Percentiles rank a stretch among this genome's conserved stretches.
Evolutionary conservation across 2,113 vertebrate species (phyloP).

Genomic region (Sceloporus tristichus): DNA sequence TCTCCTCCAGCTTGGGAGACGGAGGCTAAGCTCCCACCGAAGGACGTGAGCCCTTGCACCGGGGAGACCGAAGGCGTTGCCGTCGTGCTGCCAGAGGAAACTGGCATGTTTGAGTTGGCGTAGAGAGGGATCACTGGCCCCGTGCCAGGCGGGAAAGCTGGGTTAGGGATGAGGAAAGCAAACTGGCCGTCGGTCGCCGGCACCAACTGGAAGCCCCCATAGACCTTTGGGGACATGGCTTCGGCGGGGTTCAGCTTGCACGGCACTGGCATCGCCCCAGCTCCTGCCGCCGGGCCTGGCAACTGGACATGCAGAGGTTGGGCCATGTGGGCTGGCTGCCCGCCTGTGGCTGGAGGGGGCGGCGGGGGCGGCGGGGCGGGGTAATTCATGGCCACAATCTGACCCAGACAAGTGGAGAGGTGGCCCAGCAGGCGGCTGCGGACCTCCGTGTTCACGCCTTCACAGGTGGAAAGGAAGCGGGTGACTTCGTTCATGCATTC

Average conservation of each 20-base stretch:
- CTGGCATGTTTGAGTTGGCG: slow-evolving; percentile 80
- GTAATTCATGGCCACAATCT: slow-evolving; percentile 90
- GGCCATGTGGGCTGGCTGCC: slow-evolving; percentile 79
- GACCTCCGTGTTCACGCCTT: slow-evolving; percentile 88
- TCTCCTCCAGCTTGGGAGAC: slow-evolving; percentile 83
- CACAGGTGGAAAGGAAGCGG: slow-evolving; percentile 89
- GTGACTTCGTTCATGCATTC: slow-evolving; percentile 92
- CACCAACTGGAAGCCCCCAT: slow-evolving; percentile 85
- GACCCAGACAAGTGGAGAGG: slow-evolving; percentile 87
- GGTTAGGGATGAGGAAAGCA: slow-evolving; percentile 87
- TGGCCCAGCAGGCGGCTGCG: slow-evolving; percentile 87
- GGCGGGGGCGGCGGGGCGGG: slow-evolving; percentile 73
- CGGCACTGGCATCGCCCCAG: slow-evolving; percentile 77
- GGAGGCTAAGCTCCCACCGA: slow-evolving; percentile 73
- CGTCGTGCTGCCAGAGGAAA: slow-evolving; percentile 68
- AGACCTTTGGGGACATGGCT: slow-evolving; percentile 84
- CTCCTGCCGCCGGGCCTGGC: slow-evolving; percentile 75
- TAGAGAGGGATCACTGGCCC: slow-evolving; percentile 82
- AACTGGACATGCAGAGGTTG: slow-evolving; percentile 89
- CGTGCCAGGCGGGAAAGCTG: slow-evolving; percentile 77
- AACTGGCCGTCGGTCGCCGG: slow-evolving; percentile 88
- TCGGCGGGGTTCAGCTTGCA: slow-evolving; percentile 86
- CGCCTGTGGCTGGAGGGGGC: slow-evolving; percentile 63
- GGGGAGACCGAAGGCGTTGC: slow-evolving; percentile 77
- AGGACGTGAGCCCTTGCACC: slow-evolving; percentile 90